A percentile compares a stretch with the other conserved stretches of the same genome.
Conservation (phyloP, 2,888 invertebrate genomes). For the Torymus aiolomorphi region DNA sequence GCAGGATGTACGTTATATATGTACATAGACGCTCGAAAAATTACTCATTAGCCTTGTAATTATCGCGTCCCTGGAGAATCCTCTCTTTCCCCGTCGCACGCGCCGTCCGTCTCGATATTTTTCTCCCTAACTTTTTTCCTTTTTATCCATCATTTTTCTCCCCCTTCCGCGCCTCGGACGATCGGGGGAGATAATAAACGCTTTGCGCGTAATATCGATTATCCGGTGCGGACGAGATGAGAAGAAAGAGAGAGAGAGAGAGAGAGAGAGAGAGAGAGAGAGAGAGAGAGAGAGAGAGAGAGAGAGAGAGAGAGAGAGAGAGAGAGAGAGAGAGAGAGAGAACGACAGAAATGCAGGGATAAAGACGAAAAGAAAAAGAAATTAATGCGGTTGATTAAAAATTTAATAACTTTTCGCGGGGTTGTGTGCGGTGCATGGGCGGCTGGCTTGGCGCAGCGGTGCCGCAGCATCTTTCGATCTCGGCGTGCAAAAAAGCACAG, state of each 20-base stretch:
- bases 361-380: neutral
- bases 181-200: neutral
- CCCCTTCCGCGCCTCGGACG: neutral
- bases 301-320: conserved; percentile 17
- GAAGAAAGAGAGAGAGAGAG: conserved; percentile 10
- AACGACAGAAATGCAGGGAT: neutral
- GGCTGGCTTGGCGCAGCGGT: neutral
- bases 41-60: conserved; percentile 45
- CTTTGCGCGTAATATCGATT: conserved; percentile 31
- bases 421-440: neutral
- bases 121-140: neutral
- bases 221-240: conserved; percentile 1
- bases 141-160: neutral
- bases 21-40: conserved; percentile 27
- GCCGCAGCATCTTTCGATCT: neutral
- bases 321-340: conserved; percentile 19
- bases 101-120: neutral
- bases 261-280: conserved; percentile 17
- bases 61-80: conserved; percentile 12
- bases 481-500: neutral
- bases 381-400: conserved; percentile 52
- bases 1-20: no score
- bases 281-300: conserved; percentile 17
- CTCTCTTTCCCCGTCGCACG: neutral
- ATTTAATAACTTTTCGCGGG: conserved; percentile 47